Conservation (phyloP, 2,113 vertebrate genomes). For the Corythoichthys haematopterus region DNA sequence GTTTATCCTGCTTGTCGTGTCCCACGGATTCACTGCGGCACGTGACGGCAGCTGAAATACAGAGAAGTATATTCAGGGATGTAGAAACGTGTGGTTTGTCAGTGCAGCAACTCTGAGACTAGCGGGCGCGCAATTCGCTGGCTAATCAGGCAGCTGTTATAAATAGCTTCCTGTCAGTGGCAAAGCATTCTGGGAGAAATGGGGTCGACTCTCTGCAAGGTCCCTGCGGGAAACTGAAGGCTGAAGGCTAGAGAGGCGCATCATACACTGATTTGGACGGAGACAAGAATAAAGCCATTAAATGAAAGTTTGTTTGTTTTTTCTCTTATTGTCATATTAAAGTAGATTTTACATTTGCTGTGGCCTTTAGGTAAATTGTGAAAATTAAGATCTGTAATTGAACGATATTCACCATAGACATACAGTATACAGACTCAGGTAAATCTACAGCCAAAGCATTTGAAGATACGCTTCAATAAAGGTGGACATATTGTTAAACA, state of each 20-base stretch:
- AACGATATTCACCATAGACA: background rate
- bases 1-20: conserved; percentile 45
- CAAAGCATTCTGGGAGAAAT: conserved; percentile 64
- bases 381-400: background rate
- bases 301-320: no score
- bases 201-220: conserved; percentile 56
- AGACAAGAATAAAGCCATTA: conserved; percentile 7
- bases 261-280: conserved; percentile 33
- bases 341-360: background rate
- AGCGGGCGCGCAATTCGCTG: conserved; percentile 42
- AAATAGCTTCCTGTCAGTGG: conserved; percentile 69
- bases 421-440: background rate
- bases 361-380: background rate
- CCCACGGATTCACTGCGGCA: conserved; percentile 40
- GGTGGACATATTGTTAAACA: background rate
- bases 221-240: conserved; percentile 37
- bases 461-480: background rate
- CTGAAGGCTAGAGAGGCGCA: conserved; percentile 31
- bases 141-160: conserved; percentile 72
- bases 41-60: conserved; percentile 24
- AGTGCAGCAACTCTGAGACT: conserved; percentile 59
- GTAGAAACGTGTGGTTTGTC: conserved; percentile 33
- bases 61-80: conserved; percentile 25
- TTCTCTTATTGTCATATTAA: background rate
- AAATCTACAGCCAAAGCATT: background rate